These are phyloP conservation scores for Drosophila athabasca DNA, from an alignment of 1,140 invertebrate genomes.

Conservation along the genomic window DNA sequence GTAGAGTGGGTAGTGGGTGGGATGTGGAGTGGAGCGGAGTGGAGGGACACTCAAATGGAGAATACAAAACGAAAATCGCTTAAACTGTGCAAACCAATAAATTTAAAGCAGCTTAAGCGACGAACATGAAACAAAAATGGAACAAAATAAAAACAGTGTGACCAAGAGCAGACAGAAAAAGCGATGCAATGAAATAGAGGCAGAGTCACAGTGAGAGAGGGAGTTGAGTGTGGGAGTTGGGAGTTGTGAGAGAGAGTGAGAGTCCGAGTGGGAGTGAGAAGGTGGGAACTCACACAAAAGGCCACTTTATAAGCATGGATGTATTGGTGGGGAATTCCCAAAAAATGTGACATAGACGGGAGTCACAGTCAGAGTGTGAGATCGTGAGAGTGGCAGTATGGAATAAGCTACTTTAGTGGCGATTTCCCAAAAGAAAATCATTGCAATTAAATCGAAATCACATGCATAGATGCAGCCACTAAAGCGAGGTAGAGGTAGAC, in stretches of 20 bases:
- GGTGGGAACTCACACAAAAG: slow-evolving; percentile 19
- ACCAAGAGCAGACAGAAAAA: slow-evolving; percentile 16
- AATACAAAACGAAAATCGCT: slow-evolving; percentile 72
- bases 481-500: too few species aligned
- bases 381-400: too few species aligned
- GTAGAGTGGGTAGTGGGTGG: too few species aligned
- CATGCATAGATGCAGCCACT: slow-evolving; percentile 9
- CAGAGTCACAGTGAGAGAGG: not conserved
- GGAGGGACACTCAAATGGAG: slow-evolving; percentile 36
- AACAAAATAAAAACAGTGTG: slow-evolving; percentile 30
- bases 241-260: too few species aligned
- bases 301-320: slow-evolving; percentile 24
- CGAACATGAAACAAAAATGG: slow-evolving; percentile 28
- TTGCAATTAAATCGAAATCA: slow-evolving; percentile 80
- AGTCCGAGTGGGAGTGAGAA: not conserved
- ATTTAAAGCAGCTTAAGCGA: slow-evolving; percentile 79
- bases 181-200: slow-evolving; percentile 6
- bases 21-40: too few species aligned
- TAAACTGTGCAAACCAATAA: slow-evolving; percentile 80
- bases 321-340: not conserved
- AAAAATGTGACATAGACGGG: too few species aligned
- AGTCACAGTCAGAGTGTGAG: too few species aligned
- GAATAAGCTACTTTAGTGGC: slow-evolving; percentile 6
- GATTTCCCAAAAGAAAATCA: slow-evolving; percentile 41
- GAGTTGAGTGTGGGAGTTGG: not conserved